phyloP scores from a whole-genome alignment of 2,113 vertebrate species.

The Varanus komodoensis region DNA sequence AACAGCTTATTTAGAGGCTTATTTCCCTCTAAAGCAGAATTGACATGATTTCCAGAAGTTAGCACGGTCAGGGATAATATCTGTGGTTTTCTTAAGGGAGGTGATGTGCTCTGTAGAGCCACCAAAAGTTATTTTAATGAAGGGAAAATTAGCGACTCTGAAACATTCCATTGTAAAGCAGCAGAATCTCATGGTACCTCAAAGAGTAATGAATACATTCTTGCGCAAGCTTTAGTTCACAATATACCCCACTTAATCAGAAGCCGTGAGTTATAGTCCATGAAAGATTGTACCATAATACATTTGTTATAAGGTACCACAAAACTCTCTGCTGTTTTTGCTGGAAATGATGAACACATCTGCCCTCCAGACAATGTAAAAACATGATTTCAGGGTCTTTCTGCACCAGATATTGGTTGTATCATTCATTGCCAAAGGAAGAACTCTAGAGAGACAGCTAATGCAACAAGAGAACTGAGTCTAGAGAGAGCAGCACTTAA shows the following conservation, averaged over 20 bases:
- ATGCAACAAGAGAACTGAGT: neutral
- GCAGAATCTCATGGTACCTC: no score
- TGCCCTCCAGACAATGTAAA: no score
- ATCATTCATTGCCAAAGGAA: neutral
- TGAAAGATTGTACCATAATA: no score
- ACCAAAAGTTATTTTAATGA: neutral
- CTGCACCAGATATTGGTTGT: neutral
- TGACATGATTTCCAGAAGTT: neutral
- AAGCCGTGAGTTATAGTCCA: no score
- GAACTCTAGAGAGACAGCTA: neutral
- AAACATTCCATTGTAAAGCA: neutral
- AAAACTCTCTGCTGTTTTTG: no score
- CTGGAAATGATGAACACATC: no score
- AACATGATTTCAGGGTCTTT: neutral
- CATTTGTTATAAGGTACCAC: no score
- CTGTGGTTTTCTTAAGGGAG: neutral
- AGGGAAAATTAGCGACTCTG: neutral
- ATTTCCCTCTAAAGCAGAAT: conserved; percentile 19
- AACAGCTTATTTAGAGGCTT: conserved; percentile 32
- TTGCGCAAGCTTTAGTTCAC: no score
- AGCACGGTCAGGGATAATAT: neutral
- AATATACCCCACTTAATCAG: no score
- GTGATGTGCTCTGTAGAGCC: neutral
- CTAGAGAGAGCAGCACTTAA: neutral
- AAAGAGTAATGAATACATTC: no score